Percentiles rank a stretch among this genome's conserved stretches.
Evolutionary conservation across 2,797 vertebrate species (phyloP).

Genomic region (Hippoglossus hippoglossus): DNA sequence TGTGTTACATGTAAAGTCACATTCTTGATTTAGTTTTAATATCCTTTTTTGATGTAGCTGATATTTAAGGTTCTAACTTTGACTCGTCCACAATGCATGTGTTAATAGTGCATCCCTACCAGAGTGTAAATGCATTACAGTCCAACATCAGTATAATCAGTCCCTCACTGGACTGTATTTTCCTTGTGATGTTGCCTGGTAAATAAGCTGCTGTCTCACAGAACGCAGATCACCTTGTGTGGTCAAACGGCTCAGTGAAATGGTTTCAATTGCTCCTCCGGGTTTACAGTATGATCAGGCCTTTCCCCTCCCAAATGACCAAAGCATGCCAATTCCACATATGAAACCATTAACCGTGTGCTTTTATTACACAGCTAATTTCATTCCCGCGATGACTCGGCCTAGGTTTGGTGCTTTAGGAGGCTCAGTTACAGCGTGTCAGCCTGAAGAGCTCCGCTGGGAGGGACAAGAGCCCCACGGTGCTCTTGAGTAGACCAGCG

Average conservation of each 20-base stretch:
- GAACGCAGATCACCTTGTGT: background rate
- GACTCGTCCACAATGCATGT: conserved; percentile 25
- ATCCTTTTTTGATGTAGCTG: background rate
- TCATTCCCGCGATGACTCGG: conserved; percentile 28
- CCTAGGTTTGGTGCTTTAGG: conserved; percentile 24
- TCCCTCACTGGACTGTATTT: conserved; percentile 15
- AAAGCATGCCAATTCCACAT: conserved; percentile 20
- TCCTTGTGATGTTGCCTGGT: conserved; percentile 9
- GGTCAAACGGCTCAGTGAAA: conserved; percentile 15
- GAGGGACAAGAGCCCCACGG: conserved; percentile 45
- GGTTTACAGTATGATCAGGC: conserved; percentile 21
- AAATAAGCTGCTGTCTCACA: conserved; percentile 12
- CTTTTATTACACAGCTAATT: conserved; percentile 37
- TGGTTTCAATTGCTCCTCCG: conserved; percentile 23
- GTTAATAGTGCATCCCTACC: conserved; percentile 42
- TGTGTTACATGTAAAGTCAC: background rate
- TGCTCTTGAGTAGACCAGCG: conserved; percentile 44
- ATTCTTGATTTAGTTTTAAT: background rate
- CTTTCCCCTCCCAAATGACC: conserved; percentile 4
- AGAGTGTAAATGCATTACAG: conserved; percentile 37
- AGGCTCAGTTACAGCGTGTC: conserved; percentile 44
- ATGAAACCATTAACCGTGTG: conserved; percentile 43
- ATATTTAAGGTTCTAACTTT: conserved; percentile 11
- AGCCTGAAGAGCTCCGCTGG: conserved; percentile 55
- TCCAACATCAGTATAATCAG: conserved; percentile 24